Evolutionary conservation across 2,113 vertebrate species (phyloP).

Genomic region (Rhombomys opimus): DNA sequence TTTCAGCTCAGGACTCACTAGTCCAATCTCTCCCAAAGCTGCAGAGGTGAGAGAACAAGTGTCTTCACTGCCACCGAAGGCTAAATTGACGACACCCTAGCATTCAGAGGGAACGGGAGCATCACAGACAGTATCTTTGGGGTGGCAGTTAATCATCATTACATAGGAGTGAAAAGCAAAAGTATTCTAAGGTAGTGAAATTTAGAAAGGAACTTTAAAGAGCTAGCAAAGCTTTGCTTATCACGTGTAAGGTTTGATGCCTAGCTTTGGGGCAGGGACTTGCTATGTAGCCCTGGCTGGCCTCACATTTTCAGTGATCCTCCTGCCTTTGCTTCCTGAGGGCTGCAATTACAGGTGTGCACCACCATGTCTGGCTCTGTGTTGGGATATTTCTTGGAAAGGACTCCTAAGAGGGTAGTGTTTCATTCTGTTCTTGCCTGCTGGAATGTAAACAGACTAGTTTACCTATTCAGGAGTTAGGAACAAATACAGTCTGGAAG

Average conservation of each 20-base stretch:
- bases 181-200: background rate
- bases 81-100: background rate
- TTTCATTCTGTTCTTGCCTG: background rate
- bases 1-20: slow-evolving; percentile 82
- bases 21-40: slow-evolving; percentile 87
- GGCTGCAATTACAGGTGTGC: background rate
- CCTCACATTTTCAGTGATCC: background rate
- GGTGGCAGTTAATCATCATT: slow-evolving; percentile 10
- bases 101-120: slow-evolving; percentile 34
- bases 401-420: background rate
- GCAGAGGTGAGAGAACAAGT: slow-evolving; percentile 41
- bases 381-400: background rate
- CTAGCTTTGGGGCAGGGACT: background rate
- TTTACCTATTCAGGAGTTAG: slow-evolving; percentile 23
- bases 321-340: background rate
- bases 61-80: background rate
- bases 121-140: slow-evolving; percentile 23
- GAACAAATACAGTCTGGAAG: background rate
- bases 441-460: background rate
- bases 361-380: background rate
- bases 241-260: background rate
- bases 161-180: background rate
- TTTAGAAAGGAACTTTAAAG: background rate
- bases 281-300: background rate
- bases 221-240: background rate